These are phyloP conservation scores for Spialia ferax DNA, from an alignment of 2,888 invertebrate genomes.

Conservation along the genomic window DNA sequence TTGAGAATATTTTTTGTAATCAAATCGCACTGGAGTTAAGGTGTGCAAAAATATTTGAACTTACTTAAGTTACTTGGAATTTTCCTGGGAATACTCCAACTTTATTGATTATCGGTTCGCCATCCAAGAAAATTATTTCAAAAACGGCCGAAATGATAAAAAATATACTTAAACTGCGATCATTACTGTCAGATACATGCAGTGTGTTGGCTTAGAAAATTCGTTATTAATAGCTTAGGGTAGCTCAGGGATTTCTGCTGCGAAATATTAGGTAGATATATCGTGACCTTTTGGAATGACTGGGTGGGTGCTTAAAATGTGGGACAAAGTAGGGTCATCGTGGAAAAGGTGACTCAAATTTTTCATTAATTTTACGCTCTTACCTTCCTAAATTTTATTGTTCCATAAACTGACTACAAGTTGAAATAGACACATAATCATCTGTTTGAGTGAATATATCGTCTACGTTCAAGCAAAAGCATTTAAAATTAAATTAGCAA, in stretches of 20 bases:
- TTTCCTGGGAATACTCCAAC: too few species aligned
- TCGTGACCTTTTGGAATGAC: conserved; percentile 66
- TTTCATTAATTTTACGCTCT: conserved; percentile 13
- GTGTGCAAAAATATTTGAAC: too few species aligned
- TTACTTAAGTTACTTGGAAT: too few species aligned
- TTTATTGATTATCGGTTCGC: too few species aligned
- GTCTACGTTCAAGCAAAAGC: too few species aligned
- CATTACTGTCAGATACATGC: conserved; percentile 80
- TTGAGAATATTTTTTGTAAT: too few species aligned
- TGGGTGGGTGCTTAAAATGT: conserved; percentile 51
- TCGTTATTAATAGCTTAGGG: conserved; percentile 77
- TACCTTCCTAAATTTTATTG: not conserved
- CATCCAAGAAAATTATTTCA: conserved; percentile 64
- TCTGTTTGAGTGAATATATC: too few species aligned
- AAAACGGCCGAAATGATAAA: conserved; percentile 65
- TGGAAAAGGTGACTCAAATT: conserved; percentile 40
- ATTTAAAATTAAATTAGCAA: too few species aligned
- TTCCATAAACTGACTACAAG: not conserved
- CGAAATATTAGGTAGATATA: conserved; percentile 72
- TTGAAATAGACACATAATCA: too few species aligned
- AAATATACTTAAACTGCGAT: conserved; percentile 72
- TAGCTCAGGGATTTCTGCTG: conserved; percentile 67
- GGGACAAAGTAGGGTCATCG: conserved; percentile 43
- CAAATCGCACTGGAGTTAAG: too few species aligned
- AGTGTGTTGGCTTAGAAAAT: conserved; percentile 70